Evolutionary conservation across 2,113 vertebrate species (phyloP).

Genomic region (Willisornis vidua): DNA sequence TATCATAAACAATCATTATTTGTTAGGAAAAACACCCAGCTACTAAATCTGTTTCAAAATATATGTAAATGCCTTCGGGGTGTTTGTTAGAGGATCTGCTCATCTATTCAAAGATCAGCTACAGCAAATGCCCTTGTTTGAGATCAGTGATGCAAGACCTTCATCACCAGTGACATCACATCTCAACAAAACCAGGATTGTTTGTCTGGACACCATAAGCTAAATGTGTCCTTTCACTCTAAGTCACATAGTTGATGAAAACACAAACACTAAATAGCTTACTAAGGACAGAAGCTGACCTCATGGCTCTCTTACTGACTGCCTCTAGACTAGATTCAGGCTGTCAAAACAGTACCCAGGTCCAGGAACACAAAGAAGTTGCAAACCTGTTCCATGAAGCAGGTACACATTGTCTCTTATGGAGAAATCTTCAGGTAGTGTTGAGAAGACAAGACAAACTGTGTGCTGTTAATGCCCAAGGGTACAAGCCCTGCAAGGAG

Average conservation of each 20-base stretch:
- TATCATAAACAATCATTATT: background rate
- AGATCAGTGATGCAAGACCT: background rate
- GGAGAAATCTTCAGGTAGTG: background rate
- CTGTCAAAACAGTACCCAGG: background rate
- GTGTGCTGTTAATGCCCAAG: background rate
- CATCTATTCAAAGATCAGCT: background rate
- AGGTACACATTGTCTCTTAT: background rate
- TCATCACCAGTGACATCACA: background rate
- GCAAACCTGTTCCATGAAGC: background rate
- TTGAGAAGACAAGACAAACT: background rate
- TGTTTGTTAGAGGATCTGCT: background rate
- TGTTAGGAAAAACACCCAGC: constrained; percentile 11
- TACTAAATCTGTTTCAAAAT: background rate
- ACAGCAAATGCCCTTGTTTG: background rate
- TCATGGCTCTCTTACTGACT: background rate
- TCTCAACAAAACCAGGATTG: background rate
- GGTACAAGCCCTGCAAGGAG: background rate
- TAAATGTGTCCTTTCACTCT: background rate
- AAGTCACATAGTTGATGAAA: background rate
- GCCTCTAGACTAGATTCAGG: background rate
- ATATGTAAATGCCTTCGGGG: background rate
- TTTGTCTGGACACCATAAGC: background rate
- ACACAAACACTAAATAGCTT: background rate
- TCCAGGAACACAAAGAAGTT: background rate
- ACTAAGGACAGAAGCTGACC: background rate